Evolutionary conservation across 2,113 vertebrate genomes (phyloP).

Genomic region (Brachionichthys hirsutus): DNA sequence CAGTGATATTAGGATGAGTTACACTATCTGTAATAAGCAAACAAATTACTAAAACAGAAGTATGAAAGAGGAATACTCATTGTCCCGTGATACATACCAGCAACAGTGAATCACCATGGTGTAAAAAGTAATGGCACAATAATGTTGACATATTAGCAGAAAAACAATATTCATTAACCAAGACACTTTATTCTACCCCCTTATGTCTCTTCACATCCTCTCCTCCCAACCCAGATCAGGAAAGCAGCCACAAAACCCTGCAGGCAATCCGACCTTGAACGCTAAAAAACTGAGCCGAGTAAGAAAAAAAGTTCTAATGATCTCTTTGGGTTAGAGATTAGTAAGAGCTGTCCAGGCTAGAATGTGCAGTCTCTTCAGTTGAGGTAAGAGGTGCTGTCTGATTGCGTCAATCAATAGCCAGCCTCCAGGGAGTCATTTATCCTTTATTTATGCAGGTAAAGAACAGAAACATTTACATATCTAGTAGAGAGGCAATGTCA

Average conservation of each 20-base stretch:
- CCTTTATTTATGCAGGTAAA: slow-evolving; percentile 20
- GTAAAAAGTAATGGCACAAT: slow-evolving; percentile 56
- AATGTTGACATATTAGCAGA: slow-evolving; percentile 33
- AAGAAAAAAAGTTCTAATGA: slow-evolving; percentile 26
- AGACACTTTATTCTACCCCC: slow-evolving; percentile 7
- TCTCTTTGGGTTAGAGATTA: slow-evolving; percentile 21
- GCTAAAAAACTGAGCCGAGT: slow-evolving; percentile 54
- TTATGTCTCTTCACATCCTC: too few species aligned
- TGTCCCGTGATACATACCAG: slow-evolving; percentile 26
- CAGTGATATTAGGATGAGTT: too few species aligned
- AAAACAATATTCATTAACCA: slow-evolving; percentile 6
- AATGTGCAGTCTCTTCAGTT: slow-evolving; percentile 48
- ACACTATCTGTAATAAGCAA: slow-evolving; percentile 14
- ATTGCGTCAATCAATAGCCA: slow-evolving; percentile 37
- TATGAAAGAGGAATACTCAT: slow-evolving; percentile 32
- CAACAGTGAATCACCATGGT: slow-evolving; percentile 29
- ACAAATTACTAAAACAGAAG: slow-evolving; percentile 12
- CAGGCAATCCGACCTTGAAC: slow-evolving; percentile 72
- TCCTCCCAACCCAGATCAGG: slow-evolving; percentile 32
- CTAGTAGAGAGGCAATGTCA: slow-evolving; percentile 1
- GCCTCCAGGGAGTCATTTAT: slow-evolving; percentile 20
- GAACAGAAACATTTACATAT: slow-evolving; percentile 29
- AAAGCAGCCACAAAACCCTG: slow-evolving; percentile 65
- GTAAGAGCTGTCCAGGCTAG: slow-evolving; percentile 23
- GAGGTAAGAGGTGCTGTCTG: slow-evolving; percentile 55